phyloP scores from a whole-genome alignment of 2,888 invertebrate species.

The Machimus rusticus region DNA sequence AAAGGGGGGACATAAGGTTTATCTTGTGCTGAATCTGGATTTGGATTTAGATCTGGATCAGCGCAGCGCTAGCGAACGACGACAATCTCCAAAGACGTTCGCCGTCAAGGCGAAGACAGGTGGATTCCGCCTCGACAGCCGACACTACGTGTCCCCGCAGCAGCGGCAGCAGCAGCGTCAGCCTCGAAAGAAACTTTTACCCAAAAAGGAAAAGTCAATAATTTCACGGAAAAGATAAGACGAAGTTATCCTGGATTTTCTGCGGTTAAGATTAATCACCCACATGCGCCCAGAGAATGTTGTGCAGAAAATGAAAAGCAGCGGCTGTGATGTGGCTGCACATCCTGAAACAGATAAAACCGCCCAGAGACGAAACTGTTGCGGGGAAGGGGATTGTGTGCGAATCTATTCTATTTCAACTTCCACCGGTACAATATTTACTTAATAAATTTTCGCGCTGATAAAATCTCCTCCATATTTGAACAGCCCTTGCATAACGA shows the following conservation, averaged over 20 bases:
- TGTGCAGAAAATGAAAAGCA: background rate
- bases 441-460: background rate
- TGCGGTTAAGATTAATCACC: background rate
- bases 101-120: background rate
- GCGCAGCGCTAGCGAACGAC: background rate
- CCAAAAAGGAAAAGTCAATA: background rate
- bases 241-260: background rate
- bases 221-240: background rate
- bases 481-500: background rate
- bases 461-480: background rate
- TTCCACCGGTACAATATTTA: background rate
- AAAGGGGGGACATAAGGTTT: background rate
- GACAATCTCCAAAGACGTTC: background rate
- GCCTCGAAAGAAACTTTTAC: background rate
- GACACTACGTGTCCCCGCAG: background rate
- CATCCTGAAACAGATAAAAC: background rate
- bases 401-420: background rate
- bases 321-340: background rate
- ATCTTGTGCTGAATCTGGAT: background rate
- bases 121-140: background rate
- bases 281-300: background rate
- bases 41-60: background rate
- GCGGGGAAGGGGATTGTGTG: background rate
- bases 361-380: background rate
- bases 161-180: background rate